phyloP scores from a whole-genome alignment of 1,140 invertebrate species.

The Papilio polyxenes region DNA sequence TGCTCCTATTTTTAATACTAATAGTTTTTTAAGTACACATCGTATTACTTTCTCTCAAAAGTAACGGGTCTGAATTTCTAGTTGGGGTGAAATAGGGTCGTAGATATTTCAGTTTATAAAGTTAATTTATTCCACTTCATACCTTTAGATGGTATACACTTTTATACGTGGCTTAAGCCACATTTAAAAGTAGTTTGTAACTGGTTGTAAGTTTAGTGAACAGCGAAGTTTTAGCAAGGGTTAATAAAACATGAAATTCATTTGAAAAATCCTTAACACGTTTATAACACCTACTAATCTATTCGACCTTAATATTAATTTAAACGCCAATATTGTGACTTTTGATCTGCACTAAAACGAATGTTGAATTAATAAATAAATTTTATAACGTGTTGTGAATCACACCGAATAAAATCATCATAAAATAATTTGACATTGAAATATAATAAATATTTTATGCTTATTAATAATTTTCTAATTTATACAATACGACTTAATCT shows the following conservation, averaged over 20 bases:
- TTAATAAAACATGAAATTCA: no score
- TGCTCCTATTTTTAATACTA: no score
- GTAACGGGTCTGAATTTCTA: neutral
- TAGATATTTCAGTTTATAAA: no score
- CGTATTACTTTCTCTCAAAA: neutral
- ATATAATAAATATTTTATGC: slow-evolving; percentile 20
- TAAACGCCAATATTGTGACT: neutral
- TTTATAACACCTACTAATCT: neutral
- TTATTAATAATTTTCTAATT: slow-evolving; percentile 1
- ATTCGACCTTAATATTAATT: slow-evolving; percentile 5
- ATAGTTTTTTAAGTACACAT: no score
- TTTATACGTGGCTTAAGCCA: no score
- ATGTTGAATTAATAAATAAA: neutral
- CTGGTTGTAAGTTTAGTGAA: neutral
- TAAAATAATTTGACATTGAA: slow-evolving; percentile 16
- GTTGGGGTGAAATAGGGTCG: no score
- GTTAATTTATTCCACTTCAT: neutral
- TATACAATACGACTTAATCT: slow-evolving; percentile 11
- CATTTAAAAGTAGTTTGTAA: neutral
- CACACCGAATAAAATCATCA: neutral
- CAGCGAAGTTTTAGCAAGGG: neutral
- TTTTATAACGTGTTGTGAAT: slow-evolving; percentile 7
- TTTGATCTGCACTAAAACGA: neutral
- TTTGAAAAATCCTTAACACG: neutral
- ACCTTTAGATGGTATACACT: no score